Percentiles rank a stretch among this genome's conserved stretches.
phyloP scores from a whole-genome alignment of 1,140 invertebrate species.

The Drosophila oshimai region DNA sequence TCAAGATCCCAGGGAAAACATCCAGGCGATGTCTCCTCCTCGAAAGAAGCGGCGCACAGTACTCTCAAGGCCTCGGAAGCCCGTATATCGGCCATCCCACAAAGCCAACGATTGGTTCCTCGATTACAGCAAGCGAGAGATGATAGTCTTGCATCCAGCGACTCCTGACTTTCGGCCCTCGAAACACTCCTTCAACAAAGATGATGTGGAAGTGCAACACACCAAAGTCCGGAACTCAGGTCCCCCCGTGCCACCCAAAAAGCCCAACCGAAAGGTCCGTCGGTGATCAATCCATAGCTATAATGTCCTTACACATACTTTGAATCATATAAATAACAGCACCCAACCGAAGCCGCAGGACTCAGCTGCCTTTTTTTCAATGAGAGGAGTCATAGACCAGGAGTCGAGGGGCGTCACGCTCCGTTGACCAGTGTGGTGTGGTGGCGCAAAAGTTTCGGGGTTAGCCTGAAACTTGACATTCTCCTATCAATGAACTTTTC shows the following conservation, averaged over 20 bases:
- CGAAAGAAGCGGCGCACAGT: neutral
- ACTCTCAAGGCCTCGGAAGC: neutral
- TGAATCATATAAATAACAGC: slow-evolving; percentile 25
- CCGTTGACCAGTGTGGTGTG: slow-evolving; percentile 14
- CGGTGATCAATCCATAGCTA: slow-evolving; percentile 20
- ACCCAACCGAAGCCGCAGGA: slow-evolving; percentile 25
- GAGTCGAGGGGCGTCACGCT: slow-evolving; percentile 39
- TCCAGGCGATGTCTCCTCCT: neutral
- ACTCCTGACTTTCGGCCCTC: slow-evolving; percentile 32
- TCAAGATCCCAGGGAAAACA: neutral
- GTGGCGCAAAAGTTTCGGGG: slow-evolving; percentile 9
- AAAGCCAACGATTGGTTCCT: neutral
- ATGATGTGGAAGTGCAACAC: neutral
- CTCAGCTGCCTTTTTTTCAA: slow-evolving; percentile 38
- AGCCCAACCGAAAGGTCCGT: slow-evolving; percentile 2
- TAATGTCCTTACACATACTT: slow-evolving; percentile 32
- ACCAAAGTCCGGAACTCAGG: neutral
- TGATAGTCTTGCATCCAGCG: slow-evolving; percentile 53
- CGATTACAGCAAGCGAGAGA: neutral
- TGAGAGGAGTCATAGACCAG: slow-evolving; percentile 3
- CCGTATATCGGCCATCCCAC: slow-evolving; percentile 1
- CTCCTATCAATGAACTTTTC: slow-evolving; percentile 56
- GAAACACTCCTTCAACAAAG: slow-evolving; percentile 34
- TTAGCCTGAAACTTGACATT: slow-evolving; percentile 21
- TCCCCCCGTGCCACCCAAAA: neutral